Percentiles rank a stretch among this genome's conserved stretches.
Conservation (phyloP, 2,888 invertebrate species). For the Tipula lateralis region DNA sequence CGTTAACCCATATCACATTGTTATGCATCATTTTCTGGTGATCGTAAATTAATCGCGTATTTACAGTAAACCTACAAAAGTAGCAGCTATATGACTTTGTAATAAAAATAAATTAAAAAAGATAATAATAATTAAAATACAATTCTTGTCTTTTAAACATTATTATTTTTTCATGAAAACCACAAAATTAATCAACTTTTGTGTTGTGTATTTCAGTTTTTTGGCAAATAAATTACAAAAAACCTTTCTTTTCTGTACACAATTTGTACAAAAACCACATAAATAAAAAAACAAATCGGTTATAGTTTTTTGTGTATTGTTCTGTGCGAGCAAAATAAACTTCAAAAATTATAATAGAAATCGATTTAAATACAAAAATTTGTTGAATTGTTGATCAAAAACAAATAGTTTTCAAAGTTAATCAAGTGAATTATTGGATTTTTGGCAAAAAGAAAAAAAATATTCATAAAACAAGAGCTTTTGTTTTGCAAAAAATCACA, state of each 20-base stretch:
- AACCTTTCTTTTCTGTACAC: slow-evolving; percentile 19
- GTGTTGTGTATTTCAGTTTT: neutral
- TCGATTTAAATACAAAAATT: neutral
- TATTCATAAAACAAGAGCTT: neutral
- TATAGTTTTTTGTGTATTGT: neutral
- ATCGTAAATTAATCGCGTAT: neutral
- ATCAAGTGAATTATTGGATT: slow-evolving; percentile 24
- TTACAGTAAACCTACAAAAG: slow-evolving; percentile 1
- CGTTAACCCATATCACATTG: neutral
- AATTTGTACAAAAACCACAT: neutral
- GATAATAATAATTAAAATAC: slow-evolving; percentile 11
- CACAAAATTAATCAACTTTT: slow-evolving; percentile 24
- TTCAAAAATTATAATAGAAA: neutral
- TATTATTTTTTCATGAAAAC: neutral
- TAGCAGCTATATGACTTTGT: neutral
- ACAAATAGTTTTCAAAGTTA: slow-evolving; percentile 24
- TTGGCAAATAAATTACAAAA: slow-evolving; percentile 24
- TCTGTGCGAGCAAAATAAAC: slow-evolving; percentile 9
- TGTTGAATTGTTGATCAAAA: slow-evolving; percentile 19
- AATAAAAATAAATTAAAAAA: slow-evolving; percentile 1
- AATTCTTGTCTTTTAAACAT: neutral
- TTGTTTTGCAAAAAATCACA: neutral
- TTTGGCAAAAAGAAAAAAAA: neutral
- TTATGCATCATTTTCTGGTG: neutral
- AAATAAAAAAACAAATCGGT: neutral